phyloP scores from a whole-genome alignment of 2,888 invertebrate species.

The Thalpophila matura region DNA sequence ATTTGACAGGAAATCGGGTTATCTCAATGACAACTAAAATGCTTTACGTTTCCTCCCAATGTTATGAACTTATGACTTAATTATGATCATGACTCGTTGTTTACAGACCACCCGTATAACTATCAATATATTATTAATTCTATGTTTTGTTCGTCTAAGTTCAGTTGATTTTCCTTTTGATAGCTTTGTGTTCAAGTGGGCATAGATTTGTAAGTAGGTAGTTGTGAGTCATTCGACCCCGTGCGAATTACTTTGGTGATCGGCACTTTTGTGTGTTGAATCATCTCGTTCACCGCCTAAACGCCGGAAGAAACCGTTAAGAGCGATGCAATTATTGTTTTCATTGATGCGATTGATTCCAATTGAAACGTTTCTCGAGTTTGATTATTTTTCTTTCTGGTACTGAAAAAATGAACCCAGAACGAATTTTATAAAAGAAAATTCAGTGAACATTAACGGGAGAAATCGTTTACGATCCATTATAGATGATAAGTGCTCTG shows the following conservation, averaged over 20 bases:
- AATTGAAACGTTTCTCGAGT: conserved; percentile 31
- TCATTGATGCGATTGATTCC: conserved; percentile 33
- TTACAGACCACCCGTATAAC: conserved; percentile 49
- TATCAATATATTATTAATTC: conserved; percentile 36
- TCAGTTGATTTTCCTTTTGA: conserved; percentile 56
- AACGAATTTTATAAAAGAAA: conserved; percentile 35
- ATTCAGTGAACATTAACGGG: conserved; percentile 32
- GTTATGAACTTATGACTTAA: conserved; percentile 70
- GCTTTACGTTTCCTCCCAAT: conserved; percentile 74
- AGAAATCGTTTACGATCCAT: conserved; percentile 40
- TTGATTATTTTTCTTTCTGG: conserved; percentile 34
- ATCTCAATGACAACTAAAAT: conserved; percentile 80
- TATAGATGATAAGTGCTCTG: conserved; percentile 41
- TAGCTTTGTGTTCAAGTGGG: conserved; percentile 27
- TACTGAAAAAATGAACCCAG: conserved; percentile 20
- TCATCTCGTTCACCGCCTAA: conserved; percentile 49
- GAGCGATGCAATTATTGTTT: conserved; percentile 42
- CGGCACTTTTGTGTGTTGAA: conserved; percentile 55
- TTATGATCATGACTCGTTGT: conserved; percentile 54
- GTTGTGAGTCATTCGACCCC: conserved; percentile 50
- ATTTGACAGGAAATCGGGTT: conserved; percentile 83
- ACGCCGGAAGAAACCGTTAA: conserved; percentile 40
- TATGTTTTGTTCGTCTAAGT: conserved; percentile 27
- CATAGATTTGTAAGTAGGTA: conserved; percentile 36
- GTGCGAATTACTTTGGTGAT: conserved; percentile 48